Conservation (phyloP, 2,888 invertebrate species). For the Molorchus minor region DNA sequence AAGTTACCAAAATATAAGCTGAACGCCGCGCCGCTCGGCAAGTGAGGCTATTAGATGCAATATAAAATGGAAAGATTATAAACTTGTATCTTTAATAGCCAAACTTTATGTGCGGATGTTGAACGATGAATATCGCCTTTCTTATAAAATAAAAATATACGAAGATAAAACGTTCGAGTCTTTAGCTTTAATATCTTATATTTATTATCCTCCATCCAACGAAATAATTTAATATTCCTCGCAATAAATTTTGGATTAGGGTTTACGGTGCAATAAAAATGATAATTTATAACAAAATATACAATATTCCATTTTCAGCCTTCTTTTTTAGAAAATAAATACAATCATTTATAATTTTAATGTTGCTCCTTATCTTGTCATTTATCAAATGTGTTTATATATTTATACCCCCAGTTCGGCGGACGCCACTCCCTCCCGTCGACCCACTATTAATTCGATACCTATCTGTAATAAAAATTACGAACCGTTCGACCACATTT, state of each 20-base stretch:
- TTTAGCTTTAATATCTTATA: slow-evolving; percentile 63
- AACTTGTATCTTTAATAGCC: slow-evolving; percentile 64
- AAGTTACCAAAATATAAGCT: slow-evolving; percentile 64
- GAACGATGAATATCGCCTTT: slow-evolving; percentile 61
- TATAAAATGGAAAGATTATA: slow-evolving; percentile 62
- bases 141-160: slow-evolving; percentile 58
- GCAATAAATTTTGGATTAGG: slow-evolving; percentile 64
- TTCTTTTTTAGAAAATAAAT: slow-evolving; percentile 49
- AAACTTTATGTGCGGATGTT: slow-evolving; percentile 61
- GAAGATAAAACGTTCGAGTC: slow-evolving; percentile 54
- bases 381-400: slow-evolving; percentile 49
- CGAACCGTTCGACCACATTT: slow-evolving; percentile 56
- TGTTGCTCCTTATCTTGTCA: slow-evolving; percentile 46
- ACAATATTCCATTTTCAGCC: slow-evolving; percentile 55
- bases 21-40: slow-evolving; percentile 36
- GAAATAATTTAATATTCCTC: slow-evolving; percentile 63
- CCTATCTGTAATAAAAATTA: slow-evolving; percentile 60
- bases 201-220: slow-evolving; percentile 61
- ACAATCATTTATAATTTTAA: slow-evolving; percentile 55
- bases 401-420: slow-evolving; percentile 38
- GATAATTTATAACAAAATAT: slow-evolving; percentile 64
- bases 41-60: slow-evolving; percentile 56
- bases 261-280: slow-evolving; percentile 63
- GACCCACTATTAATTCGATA: slow-evolving; percentile 60
- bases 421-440: slow-evolving; percentile 39